phyloP scores from a whole-genome alignment of 1,140 invertebrate genomes.

The Eueides isabella region DNA sequence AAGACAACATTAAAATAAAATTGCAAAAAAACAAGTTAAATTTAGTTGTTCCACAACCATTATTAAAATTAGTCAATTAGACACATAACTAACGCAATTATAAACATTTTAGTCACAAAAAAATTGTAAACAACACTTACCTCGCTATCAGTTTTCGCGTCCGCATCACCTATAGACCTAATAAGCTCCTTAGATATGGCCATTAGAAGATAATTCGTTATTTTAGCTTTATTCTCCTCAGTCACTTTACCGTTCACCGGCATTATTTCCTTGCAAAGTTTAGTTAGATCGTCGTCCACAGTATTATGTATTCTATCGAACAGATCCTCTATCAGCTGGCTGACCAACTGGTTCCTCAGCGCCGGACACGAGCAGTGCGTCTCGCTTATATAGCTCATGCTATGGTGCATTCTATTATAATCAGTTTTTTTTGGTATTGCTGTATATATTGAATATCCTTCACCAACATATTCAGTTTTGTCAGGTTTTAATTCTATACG shows the following conservation, averaged over 20 bases:
- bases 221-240: conserved; percentile 74
- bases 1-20: neutral
- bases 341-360: conserved; percentile 74
- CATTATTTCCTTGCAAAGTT: conserved; percentile 66
- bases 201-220: conserved; percentile 78
- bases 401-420: conserved; percentile 76
- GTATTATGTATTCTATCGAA: conserved; percentile 74
- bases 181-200: conserved; percentile 79
- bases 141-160: conserved; percentile 79
- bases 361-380: conserved; percentile 72
- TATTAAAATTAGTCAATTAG: conserved; percentile 51
- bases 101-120: conserved; percentile 65
- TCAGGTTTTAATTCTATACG: conserved; percentile 71
- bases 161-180: conserved; percentile 76
- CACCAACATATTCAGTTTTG: conserved; percentile 71
- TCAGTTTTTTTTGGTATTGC: conserved; percentile 74
- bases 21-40: neutral
- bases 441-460: conserved; percentile 73
- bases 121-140: conserved; percentile 55
- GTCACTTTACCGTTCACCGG: conserved; percentile 61
- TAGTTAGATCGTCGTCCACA: conserved; percentile 67
- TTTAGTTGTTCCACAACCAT: conserved; percentile 35
- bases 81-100: conserved; percentile 54
- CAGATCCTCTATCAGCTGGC: conserved; percentile 73
- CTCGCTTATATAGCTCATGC: conserved; percentile 73